Conservation (phyloP, 2,113 vertebrate species). For the Sorex fumeus region DNA sequence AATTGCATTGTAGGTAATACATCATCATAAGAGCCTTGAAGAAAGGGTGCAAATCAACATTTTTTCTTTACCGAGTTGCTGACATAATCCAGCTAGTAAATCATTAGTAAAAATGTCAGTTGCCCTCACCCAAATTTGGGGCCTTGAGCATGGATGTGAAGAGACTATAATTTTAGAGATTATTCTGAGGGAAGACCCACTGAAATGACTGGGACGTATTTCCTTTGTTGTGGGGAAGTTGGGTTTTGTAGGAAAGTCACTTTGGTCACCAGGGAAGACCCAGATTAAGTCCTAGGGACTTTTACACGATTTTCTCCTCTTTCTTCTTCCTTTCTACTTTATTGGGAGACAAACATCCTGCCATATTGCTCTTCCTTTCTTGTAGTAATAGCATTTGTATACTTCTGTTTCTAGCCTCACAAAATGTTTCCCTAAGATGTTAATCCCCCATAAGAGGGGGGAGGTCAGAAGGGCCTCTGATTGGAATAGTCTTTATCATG, state of each 20-base stretch:
- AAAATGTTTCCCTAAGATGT: background rate
- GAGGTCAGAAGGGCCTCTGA: no score
- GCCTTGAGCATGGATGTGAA: background rate
- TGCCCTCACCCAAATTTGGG: conserved; percentile 15
- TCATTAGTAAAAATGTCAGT: conserved; percentile 35
- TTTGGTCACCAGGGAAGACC: background rate
- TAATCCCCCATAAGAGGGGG: background rate
- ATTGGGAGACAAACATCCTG: background rate
- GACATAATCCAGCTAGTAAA: conserved; percentile 44
- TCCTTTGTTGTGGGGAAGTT: background rate
- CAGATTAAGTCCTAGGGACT: background rate
- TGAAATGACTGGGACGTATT: background rate
- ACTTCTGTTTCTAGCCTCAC: background rate
- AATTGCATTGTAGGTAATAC: conserved; percentile 18
- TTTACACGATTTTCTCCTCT: background rate
- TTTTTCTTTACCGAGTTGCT: background rate
- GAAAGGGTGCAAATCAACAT: background rate
- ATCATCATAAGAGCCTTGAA: background rate
- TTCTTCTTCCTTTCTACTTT: background rate
- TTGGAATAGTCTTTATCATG: background rate
- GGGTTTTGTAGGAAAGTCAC: background rate
- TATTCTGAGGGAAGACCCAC: background rate
- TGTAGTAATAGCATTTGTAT: background rate
- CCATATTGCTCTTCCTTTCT: background rate
- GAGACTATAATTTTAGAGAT: background rate